These are phyloP conservation scores for Amphiprion clarkii DNA, from an alignment of 2,797 vertebrate genomes.

Conservation along the genomic window DNA sequence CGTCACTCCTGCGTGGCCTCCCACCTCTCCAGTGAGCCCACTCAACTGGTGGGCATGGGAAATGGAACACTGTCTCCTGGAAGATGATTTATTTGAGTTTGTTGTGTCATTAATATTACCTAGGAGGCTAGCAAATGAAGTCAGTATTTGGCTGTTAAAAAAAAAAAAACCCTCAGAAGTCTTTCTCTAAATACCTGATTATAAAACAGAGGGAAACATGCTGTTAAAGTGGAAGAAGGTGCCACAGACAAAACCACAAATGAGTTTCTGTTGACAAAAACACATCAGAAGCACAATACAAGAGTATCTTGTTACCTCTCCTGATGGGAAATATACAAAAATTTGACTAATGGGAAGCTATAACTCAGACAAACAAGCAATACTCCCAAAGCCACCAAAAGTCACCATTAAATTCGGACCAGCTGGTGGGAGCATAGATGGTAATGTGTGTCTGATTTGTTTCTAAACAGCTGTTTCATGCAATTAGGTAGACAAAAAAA, in stretches of 20 bases:
- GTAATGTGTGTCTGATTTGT: background rate
- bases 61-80: conserved; percentile 49
- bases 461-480: conserved; percentile 1
- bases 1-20: conserved; percentile 72
- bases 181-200: background rate
- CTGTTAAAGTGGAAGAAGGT: background rate
- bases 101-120: conserved; percentile 16
- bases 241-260: conserved; percentile 25
- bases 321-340: conserved; percentile 57
- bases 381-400: conserved; percentile 19
- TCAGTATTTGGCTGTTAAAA: background rate
- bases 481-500: conserved; percentile 2
- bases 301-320: conserved; percentile 38
- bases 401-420: conserved; percentile 22
- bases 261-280: conserved; percentile 21
- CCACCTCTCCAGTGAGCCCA: conserved; percentile 51
- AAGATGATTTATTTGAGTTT: conserved; percentile 36
- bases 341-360: conserved; percentile 42
- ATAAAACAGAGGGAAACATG: background rate
- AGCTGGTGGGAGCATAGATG: conserved; percentile 20
- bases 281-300: conserved; percentile 31
- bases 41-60: conserved; percentile 73
- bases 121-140: background rate
- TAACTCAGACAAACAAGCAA: conserved; percentile 46
- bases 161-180: background rate